phyloP scores from a whole-genome alignment of 1,140 invertebrate genomes.

The Drosophila nasuta region DNA sequence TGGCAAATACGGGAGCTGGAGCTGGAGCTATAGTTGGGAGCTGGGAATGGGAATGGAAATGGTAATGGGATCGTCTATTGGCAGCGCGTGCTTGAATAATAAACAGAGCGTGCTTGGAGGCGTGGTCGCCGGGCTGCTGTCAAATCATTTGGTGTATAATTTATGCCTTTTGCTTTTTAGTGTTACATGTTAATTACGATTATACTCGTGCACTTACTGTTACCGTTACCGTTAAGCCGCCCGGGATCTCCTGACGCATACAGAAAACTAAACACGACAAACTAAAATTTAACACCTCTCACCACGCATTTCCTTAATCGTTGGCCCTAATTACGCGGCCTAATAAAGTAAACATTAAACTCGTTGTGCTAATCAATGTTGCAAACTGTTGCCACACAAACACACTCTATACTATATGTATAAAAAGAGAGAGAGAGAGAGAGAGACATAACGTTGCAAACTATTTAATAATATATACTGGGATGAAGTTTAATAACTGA shows the following conservation, averaged over 20 bases:
- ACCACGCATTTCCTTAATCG: constrained; percentile 31
- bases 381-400: constrained; percentile 57
- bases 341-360: constrained; percentile 82
- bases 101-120: constrained; percentile 60
- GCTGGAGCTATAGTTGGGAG: background rate
- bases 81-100: constrained; percentile 75
- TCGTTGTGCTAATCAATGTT: constrained; percentile 77
- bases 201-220: constrained; percentile 59
- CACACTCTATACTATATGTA: background rate
- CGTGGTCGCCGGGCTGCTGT: constrained; percentile 28
- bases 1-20: background rate
- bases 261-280: constrained; percentile 12
- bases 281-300: constrained; percentile 12
- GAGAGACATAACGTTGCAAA: background rate
- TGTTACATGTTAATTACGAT: constrained; percentile 79
- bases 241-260: constrained; percentile 19
- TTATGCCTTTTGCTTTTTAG: constrained; percentile 73
- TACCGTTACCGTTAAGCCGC: constrained; percentile 54
- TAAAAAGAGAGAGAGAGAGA: constrained; percentile 17
- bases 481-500: constrained; percentile 29
- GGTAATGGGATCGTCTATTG: constrained; percentile 42
- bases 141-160: constrained; percentile 74
- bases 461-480: constrained; percentile 29
- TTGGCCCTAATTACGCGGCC: constrained; percentile 71
- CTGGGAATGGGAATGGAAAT: background rate